Percentiles rank a stretch among this genome's conserved stretches.
Evolutionary conservation across 92 coral and sea anemone genomes (phyloP).

Genomic region (Zoanthus sociatus): DNA sequence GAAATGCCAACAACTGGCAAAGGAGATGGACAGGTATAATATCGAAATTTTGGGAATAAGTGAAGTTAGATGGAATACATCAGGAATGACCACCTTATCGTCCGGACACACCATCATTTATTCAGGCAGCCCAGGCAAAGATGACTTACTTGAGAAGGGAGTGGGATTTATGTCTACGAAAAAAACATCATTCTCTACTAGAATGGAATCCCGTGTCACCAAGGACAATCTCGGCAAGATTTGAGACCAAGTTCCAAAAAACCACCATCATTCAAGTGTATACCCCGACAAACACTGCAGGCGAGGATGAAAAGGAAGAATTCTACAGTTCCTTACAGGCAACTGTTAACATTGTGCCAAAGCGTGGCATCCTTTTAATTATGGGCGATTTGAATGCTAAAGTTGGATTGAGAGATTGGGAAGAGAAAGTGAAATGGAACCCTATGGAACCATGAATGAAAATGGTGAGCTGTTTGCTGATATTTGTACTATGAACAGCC

Average conservation of each 20-base stretch:
- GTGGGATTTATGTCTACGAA: slow-evolving; percentile 1
- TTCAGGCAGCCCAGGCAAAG: neutral
- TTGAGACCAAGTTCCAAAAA: slow-evolving; percentile 23
- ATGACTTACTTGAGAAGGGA: neutral
- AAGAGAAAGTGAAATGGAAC: neutral
- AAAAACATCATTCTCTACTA: neutral
- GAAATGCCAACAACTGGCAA: too few relatives aligned
- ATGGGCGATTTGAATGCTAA: neutral
- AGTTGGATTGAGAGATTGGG: neutral
- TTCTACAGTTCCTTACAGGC: neutral
- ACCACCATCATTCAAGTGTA: slow-evolving; percentile 34
- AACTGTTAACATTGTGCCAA: neutral
- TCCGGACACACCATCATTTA: too few relatives aligned
- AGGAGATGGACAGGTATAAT: too few relatives aligned
- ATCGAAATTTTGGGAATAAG: too few relatives aligned
- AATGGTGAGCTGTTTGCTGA: slow-evolving; percentile 5
- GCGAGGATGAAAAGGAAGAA: neutral
- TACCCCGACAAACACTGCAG: slow-evolving; percentile 3
- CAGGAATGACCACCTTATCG: too few relatives aligned
- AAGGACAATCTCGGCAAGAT: slow-evolving; percentile 2
- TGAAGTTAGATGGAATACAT: too few relatives aligned
- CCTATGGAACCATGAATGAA: neutral
- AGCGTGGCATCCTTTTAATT: neutral
- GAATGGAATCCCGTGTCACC: slow-evolving; percentile 29
- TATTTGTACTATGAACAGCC: neutral